A percentile compares a stretch with the other conserved stretches of the same genome.
Conservation (phyloP, 2,888 invertebrate species). For the Bombylius major region DNA sequence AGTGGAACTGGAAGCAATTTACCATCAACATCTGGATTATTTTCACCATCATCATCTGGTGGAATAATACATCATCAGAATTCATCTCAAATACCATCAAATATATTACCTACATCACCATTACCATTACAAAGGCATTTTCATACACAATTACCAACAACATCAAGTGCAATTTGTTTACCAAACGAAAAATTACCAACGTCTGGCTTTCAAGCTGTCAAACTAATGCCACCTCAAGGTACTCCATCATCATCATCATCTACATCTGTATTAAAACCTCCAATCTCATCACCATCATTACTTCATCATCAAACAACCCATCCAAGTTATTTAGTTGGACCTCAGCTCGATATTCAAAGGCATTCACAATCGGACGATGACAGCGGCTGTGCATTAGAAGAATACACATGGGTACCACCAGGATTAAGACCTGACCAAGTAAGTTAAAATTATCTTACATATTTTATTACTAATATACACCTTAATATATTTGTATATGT, state of each 20-base stretch:
- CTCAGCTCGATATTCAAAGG: conserved; percentile 56
- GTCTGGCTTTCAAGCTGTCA: conserved; percentile 13
- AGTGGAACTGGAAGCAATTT: conserved; percentile 17
- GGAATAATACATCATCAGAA: background rate
- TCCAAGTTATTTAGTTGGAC: conserved; percentile 30
- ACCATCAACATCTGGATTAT: conserved; percentile 28
- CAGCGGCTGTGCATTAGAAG: conserved; percentile 96
- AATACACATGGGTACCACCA: conserved; percentile 97
- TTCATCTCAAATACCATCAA: conserved; percentile 13
- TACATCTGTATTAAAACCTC: conserved; percentile 16
- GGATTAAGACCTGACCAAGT: conserved; percentile 95
- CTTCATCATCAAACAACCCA: conserved; percentile 29
- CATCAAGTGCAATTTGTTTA: conserved; percentile 4
- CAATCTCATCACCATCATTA: conserved; percentile 33
- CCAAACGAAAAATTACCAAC: conserved; percentile 16
- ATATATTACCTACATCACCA: conserved; percentile 30
- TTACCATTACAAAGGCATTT: conserved; percentile 31
- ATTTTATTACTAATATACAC: background rate
- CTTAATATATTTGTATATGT: background rate
- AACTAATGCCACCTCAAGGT: conserved; percentile 11
- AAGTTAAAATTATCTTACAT: conserved; percentile 20
- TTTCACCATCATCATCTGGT: conserved; percentile 7
- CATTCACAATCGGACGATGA: conserved; percentile 95
- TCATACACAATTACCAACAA: conserved; percentile 12
- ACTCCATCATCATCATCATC: conserved; percentile 1